Percentiles rank a stretch among this genome's conserved stretches.
Conservation (phyloP, 2,113 vertebrate species). For the Halichoerus grypus region DNA sequence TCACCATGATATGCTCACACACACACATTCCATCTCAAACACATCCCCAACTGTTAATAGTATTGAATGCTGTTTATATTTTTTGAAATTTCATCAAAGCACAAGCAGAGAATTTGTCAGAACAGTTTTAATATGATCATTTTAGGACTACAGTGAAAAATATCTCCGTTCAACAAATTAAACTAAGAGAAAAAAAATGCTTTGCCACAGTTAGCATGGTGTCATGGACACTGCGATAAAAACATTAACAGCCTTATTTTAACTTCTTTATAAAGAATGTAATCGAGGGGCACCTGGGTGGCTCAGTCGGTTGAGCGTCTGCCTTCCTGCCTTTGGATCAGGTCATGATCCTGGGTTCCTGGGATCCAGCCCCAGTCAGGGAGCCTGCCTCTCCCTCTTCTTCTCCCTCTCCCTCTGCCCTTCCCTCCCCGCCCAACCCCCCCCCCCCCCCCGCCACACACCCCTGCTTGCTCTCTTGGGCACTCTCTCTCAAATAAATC, state of each 20-base stretch:
- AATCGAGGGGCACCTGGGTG: background rate
- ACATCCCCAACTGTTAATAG: background rate
- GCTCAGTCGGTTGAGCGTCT: background rate
- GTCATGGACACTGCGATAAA: background rate
- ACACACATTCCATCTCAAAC: background rate
- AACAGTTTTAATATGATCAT: background rate
- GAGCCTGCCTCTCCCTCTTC: background rate
- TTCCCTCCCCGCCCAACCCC: background rate
- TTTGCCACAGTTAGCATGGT: background rate
- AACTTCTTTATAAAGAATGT: background rate
- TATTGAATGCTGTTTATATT: background rate
- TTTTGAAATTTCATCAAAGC: conserved; percentile 16
- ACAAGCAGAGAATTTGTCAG: background rate
- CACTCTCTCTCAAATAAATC: background rate
- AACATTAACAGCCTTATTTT: background rate
- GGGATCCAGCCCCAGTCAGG: background rate
- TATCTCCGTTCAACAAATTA: conserved; percentile 35
- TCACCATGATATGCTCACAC: background rate
- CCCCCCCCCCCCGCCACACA: no score
- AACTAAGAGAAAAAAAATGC: background rate
- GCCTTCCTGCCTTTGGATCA: background rate
- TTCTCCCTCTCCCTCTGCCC: background rate
- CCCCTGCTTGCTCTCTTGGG: background rate
- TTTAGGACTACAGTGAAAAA: background rate
- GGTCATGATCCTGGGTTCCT: background rate